Evolutionary conservation across 2,797 vertebrate species (phyloP).

Genomic region (Eulemur albifrons): DNA sequence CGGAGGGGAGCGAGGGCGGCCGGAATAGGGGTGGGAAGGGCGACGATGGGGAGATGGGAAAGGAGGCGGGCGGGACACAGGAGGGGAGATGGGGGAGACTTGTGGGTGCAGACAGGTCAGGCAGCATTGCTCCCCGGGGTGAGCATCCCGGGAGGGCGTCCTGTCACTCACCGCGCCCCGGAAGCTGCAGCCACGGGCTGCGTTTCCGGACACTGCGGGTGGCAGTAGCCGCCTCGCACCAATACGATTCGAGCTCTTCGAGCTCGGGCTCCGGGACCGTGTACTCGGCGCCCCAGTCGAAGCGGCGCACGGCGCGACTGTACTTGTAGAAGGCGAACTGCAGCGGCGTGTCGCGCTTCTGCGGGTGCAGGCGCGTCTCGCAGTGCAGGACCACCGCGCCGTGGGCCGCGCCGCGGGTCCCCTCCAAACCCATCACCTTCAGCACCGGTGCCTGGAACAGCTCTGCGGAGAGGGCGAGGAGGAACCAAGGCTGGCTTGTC

Average conservation of each 20-base stretch:
- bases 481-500: background rate
- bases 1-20: background rate
- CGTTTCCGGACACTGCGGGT: conserved; percentile 75
- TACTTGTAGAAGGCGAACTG: conserved; percentile 78
- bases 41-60: fast-evolving
- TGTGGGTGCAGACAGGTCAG: fast-evolving
- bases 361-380: conserved; percentile 69
- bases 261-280: conserved; percentile 26
- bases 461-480: conserved; percentile 40
- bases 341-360: conserved; percentile 61
- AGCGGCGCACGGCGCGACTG: conserved; percentile 67
- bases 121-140: fast-evolving
- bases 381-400: conserved; percentile 61
- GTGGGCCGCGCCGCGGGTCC: background rate
- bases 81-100: background rate
- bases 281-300: conserved; percentile 67
- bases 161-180: conserved; percentile 34
- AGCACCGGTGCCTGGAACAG: conserved; percentile 68
- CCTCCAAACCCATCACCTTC: background rate
- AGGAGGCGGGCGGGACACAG: too few species aligned
- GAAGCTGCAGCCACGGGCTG: conserved; percentile 64
- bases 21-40: background rate
- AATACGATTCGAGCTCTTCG: conserved; percentile 64
- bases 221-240: conserved; percentile 72
- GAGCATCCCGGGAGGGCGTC: fast-evolving